phyloP scores from a whole-genome alignment of 2,797 vertebrate species.

The Urophycis tenuis region DNA sequence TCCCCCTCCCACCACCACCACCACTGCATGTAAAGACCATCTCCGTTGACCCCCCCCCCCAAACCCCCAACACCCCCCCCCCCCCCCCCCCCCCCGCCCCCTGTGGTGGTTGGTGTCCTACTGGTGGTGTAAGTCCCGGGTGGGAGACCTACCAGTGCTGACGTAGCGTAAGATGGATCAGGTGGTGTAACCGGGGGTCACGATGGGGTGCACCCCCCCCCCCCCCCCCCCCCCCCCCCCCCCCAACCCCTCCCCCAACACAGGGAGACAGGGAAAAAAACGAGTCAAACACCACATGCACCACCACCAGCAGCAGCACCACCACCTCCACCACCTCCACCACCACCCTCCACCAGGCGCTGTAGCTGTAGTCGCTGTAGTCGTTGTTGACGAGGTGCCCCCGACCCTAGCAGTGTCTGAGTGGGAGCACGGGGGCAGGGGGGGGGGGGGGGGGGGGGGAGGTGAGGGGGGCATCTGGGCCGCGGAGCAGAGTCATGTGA shows the following conservation, averaged over 20 bases:
- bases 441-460: background rate
- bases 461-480: background rate
- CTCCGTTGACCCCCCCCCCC: slow-evolving; percentile 25
- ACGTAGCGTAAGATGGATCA: slow-evolving; percentile 72
- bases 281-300: slow-evolving; percentile 73
- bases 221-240: slow-evolving; percentile 48
- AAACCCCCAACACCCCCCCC: slow-evolving; percentile 22
- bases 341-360: background rate
- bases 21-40: slow-evolving; percentile 49
- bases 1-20: no score
- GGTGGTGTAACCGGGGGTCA: slow-evolving; percentile 67
- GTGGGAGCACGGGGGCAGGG: background rate
- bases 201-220: slow-evolving; percentile 55
- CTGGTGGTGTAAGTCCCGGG: slow-evolving; percentile 66
- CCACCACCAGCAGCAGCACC: slow-evolving; percentile 69
- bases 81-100: slow-evolving; percentile 2
- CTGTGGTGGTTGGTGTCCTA: slow-evolving; percentile 67
- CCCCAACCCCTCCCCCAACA: slow-evolving; percentile 32
- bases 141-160: slow-evolving; percentile 64
- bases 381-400: slow-evolving; percentile 30
- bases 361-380: slow-evolving; percentile 24
- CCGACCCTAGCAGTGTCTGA: background rate
- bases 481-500: background rate
- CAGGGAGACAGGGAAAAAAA: slow-evolving; percentile 50
- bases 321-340: background rate